Evolutionary conservation across 2,113 vertebrate genomes (phyloP), one percentile per base, ranked within the genome.

Genomic region (Gasterosteus aculeatus): DNA sequence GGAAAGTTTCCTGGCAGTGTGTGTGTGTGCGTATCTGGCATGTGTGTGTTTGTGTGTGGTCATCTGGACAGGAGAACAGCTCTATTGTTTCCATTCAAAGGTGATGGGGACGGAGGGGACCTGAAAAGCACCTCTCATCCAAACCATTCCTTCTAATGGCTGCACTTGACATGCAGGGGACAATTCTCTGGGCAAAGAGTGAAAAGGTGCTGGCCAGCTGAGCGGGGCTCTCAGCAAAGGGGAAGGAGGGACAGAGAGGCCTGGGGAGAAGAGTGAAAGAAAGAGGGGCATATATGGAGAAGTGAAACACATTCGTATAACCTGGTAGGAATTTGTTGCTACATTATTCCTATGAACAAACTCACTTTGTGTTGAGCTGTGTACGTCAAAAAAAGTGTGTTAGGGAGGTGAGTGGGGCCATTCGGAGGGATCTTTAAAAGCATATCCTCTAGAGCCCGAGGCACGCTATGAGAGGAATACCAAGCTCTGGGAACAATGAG

Each of bases 381-480:
- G 70, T 78, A 75, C 81, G 76, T 75, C 72, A 12, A 79, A 76
- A 77, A 74, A 77, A 61, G 33, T 85, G 65, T 65, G 75, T 66
- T 70, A 61, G 57, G 35, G 83, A 86, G 87, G 82, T 80, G 75
- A 87, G 86, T 49, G 83, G 88, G 82, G 86, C 78, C 84, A 77
- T 77, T 59, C 75, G 80, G 76, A 84, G 86, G 86, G 87, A 87
- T 89, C 86, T 86, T 87, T 85, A 88, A 92, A 91, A 89, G 87
- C 88, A 91, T 89, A 90, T 90, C 87, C 88, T 90, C 84, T 64
- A 81, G 89, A 90, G 88, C 79, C 86, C 89, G 69, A 88, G 89
- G 85, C 87, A 85, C 68, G 89, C 91, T 91, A 89, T 83, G 93
- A 94, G 93, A 91, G 91, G 94, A 95, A 95, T 95, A 95, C 92